Evolutionary conservation across 2,888 invertebrate species (phyloP), one percentile per base, ranked within the genome.

Genomic region (Orthonychiurus folsomi): DNA sequence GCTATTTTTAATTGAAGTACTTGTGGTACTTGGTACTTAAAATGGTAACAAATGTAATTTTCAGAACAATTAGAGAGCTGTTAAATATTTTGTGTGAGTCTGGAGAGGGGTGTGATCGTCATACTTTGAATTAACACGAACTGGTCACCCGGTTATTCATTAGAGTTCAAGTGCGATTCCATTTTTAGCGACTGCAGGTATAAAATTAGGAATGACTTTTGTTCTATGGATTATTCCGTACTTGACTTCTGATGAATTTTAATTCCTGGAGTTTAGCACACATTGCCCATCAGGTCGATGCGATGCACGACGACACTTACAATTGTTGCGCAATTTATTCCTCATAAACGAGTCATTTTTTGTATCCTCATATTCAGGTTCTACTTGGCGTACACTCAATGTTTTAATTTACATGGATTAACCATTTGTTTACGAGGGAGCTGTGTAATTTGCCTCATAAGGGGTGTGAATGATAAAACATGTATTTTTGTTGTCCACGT

Each of bases 211-310:
- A n/a, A n/a, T n/a, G n/a, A n/a, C n/a, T n/a, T n/a, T n/a, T n/a
- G n/a, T n/a, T n/a, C n/a, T n/a, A n/a, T n/a, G n/a, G n/a, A n/a
- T n/a, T n/a, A n/a, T n/a, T n/a, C n/a, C n/a, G n/a, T n/a, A n/a
- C n/a, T n/a, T n/a, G n/a, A 52, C 23, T 52, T 52, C 3, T n/a
- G 23, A n/a, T n/a, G 3, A 52, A 9, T 52, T 52, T 52, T 52
- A 21, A 5, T 9, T 20, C 5, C 9, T 52, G 37, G 37, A 37
- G 9, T 37, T 37, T 37, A 37, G 37, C n/a, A n/a, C n/a, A n/a
- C n/a, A n/a, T n/a, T n/a, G n/a, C 37, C 37, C 15, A 37, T 5
- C 37, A 15, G 5, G 37, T 9, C 37, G 37, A 37, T 15, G 37
- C 15, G 37, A 37, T 5, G 5, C 37, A 9, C 5, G 37, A 15